phyloP scores from a whole-genome alignment of 2,797 vertebrate genomes.

The Oreonectes daqikongensis region DNA sequence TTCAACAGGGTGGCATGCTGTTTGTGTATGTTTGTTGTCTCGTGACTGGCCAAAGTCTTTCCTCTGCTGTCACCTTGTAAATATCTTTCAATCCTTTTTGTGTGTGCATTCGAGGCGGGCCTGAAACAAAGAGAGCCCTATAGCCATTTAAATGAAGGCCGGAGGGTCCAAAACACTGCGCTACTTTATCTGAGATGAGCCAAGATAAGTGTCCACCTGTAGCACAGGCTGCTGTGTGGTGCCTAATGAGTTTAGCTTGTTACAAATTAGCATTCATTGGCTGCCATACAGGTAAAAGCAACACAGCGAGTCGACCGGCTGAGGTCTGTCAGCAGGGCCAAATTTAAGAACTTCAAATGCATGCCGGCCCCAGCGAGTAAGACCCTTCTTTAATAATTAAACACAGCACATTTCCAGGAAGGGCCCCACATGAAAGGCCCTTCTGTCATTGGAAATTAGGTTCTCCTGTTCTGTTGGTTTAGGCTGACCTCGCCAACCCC shows the following conservation, averaged over 20 bases:
- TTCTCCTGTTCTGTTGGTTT: conserved; percentile 72
- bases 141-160: conserved; percentile 1
- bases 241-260: conserved; percentile 75
- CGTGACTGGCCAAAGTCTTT: not conserved
- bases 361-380: conserved; percentile 72
- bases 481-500: conserved; percentile 57
- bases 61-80: not conserved
- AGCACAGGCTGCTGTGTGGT: conserved; percentile 30
- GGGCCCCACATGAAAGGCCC: conserved; percentile 82
- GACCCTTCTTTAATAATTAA: conserved; percentile 89
- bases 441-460: conserved; percentile 85
- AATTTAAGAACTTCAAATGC: conserved; percentile 87
- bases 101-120: too few relatives aligned
- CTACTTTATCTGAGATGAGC: not conserved
- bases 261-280: conserved; percentile 77
- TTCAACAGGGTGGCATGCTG: too few relatives aligned
- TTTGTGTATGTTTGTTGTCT: too few relatives aligned
- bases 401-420: conserved; percentile 79
- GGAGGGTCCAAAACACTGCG: not conserved
- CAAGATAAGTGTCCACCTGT: conserved; percentile 49
- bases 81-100: too few relatives aligned
- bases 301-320: conserved; percentile 72
- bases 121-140: conserved; percentile 31
- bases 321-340: conserved; percentile 85
- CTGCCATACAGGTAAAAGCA: conserved; percentile 71